Evolutionary conservation across 2,113 vertebrate genomes (phyloP), one percentile per base, ranked within the genome.

Genomic region (Elephas maximus): DNA sequence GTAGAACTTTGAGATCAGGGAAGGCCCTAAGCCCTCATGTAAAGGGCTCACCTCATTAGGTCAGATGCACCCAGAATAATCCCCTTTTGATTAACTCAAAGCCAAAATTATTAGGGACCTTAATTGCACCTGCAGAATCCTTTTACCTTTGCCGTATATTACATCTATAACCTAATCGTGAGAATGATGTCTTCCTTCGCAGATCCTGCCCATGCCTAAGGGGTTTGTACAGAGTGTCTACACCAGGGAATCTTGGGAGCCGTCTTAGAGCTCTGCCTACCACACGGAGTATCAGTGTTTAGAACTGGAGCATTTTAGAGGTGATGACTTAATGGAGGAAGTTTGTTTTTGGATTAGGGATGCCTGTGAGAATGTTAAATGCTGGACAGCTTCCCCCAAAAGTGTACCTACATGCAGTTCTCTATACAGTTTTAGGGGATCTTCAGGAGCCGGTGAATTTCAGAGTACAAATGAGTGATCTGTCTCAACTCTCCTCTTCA

Each of bases 71-170:
- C 48, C 33, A 10, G 18, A 60, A 63, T 91, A 60, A 86, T 90
- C 69, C 88, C 33, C 69, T 95, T 82, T 97, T 82, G 67, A 51
- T 85, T 79, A 90, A 30, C 48, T 48, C 18, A 57, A 83, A 93
- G 57, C 77, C 76, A 88, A 48, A 84, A 20, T 90, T 63, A 71
- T 62, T 30, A 81, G 48, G 26, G 78, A 33, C 63, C 5, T 67
- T 88, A 63, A 82, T 89, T 89, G 89, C 8, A 86, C 12, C 63
- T 95, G n/a, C 53, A 96, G 20, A 95, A 33, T 92, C 44, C 51
- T 15, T 90, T 65, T 28, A 26, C 23, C 26, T 85, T 88, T 79
- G 60, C 62, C 17, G 23, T 81, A 4, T 20, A 15, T 23, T 69
- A 21, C 51, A 4, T 15, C 28, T 63, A 24, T 51, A 77, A 4